A percentile compares a stretch with the other conserved stretches of the same genome.
Evolutionary conservation across 2,113 vertebrate genomes (phyloP).

Genomic region (Illadopsis cleaveri): DNA sequence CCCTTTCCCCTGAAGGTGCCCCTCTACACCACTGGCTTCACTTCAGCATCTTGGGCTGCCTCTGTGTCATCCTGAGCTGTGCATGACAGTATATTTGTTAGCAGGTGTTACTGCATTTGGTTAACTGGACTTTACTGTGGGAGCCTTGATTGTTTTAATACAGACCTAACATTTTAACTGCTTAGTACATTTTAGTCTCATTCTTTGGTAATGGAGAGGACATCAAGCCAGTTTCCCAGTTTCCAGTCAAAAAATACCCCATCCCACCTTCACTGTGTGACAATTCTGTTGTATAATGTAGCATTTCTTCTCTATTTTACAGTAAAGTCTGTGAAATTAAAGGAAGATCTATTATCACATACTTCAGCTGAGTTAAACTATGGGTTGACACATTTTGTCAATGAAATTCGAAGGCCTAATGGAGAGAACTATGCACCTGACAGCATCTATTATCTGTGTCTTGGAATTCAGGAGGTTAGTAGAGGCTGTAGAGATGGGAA

Average conservation of each 20-base stretch:
- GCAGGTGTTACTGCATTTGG: neutral
- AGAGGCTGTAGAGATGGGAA: constrained; percentile 4
- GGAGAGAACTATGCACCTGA: constrained; percentile 93
- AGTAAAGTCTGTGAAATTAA: constrained; percentile 82
- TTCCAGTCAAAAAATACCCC: neutral
- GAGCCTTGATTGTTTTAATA: neutral
- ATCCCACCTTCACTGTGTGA: neutral
- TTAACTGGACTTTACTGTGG: neutral
- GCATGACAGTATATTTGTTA: neutral
- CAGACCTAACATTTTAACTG: neutral
- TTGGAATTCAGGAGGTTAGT: constrained; percentile 96
- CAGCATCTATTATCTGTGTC: constrained; percentile 97
- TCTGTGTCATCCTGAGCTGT: neutral
- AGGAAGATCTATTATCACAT: constrained; percentile 85
- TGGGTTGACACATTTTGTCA: constrained; percentile 87
- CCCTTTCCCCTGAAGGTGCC: neutral
- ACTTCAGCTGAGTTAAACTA: constrained; percentile 83
- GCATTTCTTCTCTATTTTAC: constrained; percentile 54
- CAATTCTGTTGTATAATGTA: constrained; percentile 37
- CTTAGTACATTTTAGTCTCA: neutral
- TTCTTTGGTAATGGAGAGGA: neutral
- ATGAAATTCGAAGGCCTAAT: constrained; percentile 88
- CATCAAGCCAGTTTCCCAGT: neutral
- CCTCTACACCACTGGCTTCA: neutral
- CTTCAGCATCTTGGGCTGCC: neutral